Percentiles rank a stretch among this genome's conserved stretches.
Conservation (phyloP, 2,113 vertebrate species). For the Opisthocomus hoazin region DNA sequence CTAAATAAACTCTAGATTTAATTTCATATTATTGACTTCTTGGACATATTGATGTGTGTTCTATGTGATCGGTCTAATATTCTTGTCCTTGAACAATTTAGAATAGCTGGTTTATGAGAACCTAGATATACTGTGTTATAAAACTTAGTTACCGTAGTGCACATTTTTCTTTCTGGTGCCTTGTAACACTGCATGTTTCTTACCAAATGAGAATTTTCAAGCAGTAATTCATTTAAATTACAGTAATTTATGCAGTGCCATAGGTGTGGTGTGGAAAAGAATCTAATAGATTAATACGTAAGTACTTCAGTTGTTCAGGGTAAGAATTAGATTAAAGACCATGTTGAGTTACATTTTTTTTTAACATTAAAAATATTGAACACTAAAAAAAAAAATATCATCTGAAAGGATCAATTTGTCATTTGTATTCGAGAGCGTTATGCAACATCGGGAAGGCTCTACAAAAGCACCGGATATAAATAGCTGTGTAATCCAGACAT, state of each 20-base stretch:
- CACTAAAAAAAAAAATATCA: not conserved
- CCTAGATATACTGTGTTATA: conserved; percentile 11
- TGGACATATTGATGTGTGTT: conserved; percentile 3
- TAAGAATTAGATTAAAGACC: conserved; percentile 18
- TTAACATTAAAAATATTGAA: conserved; percentile 7
- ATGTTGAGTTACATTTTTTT: conserved; percentile 2
- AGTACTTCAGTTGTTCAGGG: conserved; percentile 13
- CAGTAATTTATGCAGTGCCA: conserved; percentile 53
- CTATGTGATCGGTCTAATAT: not conserved
- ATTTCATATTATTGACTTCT: conserved; percentile 24
- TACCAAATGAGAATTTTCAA: conserved; percentile 47
- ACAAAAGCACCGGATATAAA: not conserved
- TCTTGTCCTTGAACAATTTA: conserved; percentile 23
- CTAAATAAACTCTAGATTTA: conserved; percentile 40
- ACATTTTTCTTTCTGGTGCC: not conserved
- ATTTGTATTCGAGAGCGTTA: not conserved
- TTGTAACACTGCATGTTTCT: conserved; percentile 19
- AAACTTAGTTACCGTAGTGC: conserved; percentile 33
- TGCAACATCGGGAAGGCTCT: not conserved
- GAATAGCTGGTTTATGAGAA: conserved; percentile 24
- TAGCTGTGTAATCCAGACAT: not conserved
- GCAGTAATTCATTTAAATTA: conserved; percentile 61
- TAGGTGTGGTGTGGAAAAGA: conserved; percentile 46
- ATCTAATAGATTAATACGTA: conserved; percentile 34
- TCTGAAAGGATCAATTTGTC: not conserved